Evolutionary conservation across 2,888 invertebrate species (phyloP).

Genomic region (Metallyticus violacea): DNA sequence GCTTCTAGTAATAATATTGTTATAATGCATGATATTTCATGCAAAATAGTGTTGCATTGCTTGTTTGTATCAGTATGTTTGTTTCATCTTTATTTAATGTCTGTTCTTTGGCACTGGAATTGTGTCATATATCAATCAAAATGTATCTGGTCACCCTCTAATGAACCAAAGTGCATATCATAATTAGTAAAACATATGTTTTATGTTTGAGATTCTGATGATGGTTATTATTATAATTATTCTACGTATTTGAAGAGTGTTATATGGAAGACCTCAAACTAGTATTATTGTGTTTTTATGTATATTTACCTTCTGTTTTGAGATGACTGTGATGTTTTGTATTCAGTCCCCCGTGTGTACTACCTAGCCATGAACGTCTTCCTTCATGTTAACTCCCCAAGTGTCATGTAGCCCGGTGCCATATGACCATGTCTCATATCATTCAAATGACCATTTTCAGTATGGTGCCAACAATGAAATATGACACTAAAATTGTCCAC

Average conservation of each 20-base stretch:
- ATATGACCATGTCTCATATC: constrained; percentile 5
- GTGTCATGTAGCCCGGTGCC: background rate
- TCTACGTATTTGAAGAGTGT: background rate
- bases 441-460: constrained; percentile 1
- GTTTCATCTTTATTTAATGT: background rate
- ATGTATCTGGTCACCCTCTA: background rate
- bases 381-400: constrained; percentile 18
- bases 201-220: background rate
- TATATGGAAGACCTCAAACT: background rate
- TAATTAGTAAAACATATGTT: background rate
- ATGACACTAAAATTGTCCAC: background rate
- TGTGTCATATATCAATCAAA: background rate
- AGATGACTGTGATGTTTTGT: constrained; percentile 29
- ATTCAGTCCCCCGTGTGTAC: constrained; percentile 18
- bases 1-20: background rate
- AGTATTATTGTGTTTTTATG: background rate
- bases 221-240: background rate
- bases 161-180: constrained; percentile 8
- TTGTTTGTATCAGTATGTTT: background rate
- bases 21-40: background rate
- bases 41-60: background rate
- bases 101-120: background rate
- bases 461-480: constrained; percentile 2
- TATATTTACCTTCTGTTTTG: background rate
- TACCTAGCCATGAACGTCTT: constrained; percentile 30